Base-by-base conservation (phyloP, 2,113 vertebrate species). In the Australoheros scitulus region DNA sequence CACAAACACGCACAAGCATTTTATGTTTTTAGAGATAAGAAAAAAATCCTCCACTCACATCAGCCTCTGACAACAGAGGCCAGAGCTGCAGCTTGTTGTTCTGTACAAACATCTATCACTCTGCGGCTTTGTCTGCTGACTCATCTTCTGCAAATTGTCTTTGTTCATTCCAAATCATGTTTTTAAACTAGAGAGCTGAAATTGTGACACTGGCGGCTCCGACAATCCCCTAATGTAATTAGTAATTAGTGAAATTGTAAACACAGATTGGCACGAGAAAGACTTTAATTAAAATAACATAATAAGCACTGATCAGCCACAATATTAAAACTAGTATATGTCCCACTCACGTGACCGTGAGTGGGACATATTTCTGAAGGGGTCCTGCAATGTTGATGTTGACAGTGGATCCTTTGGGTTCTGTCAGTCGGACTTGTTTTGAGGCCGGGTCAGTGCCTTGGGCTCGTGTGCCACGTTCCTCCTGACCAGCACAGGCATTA, bases 121-220 rank as follows among this genome's bases (percentile, higher is more conserved):
- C 64, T 57, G 41, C 63, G 20, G 47, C 75, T 78, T 78, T 22
- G 29, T 70, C 83, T 81, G 87, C 85, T 88, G 85, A 89, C 52
- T 89, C 87, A 88, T 87, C 47, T 78, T 57, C 61, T 82, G 80
- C 57, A 86, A 57, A 82, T 72, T 55, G 70, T 76, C 60, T 86
- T 75, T 24, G 36, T 70, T 64, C 24, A 26, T 61, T 60, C 78
- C 36, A 79, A 82, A 70, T 74, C 18, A 17, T 77, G 15, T 61
- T 78, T 79, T 61, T 38, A 75, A 79, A 68, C 1, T 0, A 63
- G 81, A 77, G 26, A 63, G 75, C 17, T 50, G 26, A 76, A 47
- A 70, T 29, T 65, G 29, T 61, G 79, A 77, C 76, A 68, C 32
- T 75, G 52, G 13, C 17, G 15, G 72, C 72, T 57, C 50, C 0